Evolutionary conservation across 2,888 invertebrate genomes (phyloP), one percentile per base, ranked within the genome.

Genomic region (Megamerina dolium): DNA sequence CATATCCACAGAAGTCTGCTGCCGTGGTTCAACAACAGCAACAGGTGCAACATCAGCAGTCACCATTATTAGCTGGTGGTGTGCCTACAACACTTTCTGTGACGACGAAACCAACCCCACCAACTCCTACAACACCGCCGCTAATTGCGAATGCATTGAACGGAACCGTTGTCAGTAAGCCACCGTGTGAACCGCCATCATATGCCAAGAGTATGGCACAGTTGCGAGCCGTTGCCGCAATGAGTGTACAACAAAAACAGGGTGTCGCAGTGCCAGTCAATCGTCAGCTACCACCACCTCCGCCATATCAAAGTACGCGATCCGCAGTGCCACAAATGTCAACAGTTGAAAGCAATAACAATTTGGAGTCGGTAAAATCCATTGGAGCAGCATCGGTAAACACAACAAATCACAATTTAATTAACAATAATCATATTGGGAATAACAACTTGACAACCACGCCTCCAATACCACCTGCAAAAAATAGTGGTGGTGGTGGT

Each of bases 141-240:
- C 76, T 80, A 19, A 76, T 78, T 3, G 76, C 76, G 6, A 64
- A 70, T 52, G 66, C 75, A 43, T 67, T 77, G 3, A 64, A 64
- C 45, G 62, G 59, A 10, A 60, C 56, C 5, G 67, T 54, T 48
- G 66, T 47, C 27, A 59, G 56, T 27, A 74, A 79, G 50, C 80
- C 85, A 23, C 86, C 85, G 14, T 87, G 88, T 32, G 91, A 92
- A 64, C 92, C 92, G 1, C 92, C 92, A 5, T 90, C 89, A 65
- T 93, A 92, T 69, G 91, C 90, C 12, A 89, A 86, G 61, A 89
- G 89, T 34, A 90, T 94, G 83, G 58, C 49, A 1, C 52, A 53
- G 21, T 18, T 53, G 31, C 56, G 55, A 0, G 50, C 51, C 2
- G 52, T 50, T 9, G 45, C 41, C 37, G 46, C 50, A 32, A 18